Evolutionary conservation across 2,888 invertebrate species (phyloP), one percentile per base, ranked within the genome.

Genomic region (Strigamia transsilvanica): DNA sequence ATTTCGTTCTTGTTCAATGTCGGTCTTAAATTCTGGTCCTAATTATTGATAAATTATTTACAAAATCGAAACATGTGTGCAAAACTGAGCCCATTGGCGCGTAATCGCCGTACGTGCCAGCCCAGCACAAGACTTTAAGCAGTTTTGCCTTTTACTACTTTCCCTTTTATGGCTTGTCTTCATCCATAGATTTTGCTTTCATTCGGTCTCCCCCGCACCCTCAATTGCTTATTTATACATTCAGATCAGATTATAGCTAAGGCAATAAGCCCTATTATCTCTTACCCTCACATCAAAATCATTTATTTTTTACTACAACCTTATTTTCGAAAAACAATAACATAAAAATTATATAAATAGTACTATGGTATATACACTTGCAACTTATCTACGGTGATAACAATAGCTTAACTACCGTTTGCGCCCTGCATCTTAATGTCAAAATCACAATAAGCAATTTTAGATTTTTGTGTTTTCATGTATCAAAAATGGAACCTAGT

Each of bases 191-290:
- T 56, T 56, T 56, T 18, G 6, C 56, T 56, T 56, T 56, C 56
- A 56, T 56, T n/a, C 18, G 56, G 56, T 56, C 18, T 21, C 56
- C 6, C 18, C 56, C 56, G 1, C 9, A 18, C 56, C 18, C 18
- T n/a, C 18, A 56, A 56, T 56, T 18, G 18, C 18, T 56, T n/a
- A 56, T 56, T 56, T n/a, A 56, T 56, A 18, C 21, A 56, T 9
- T 56, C 56, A 18, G 21, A 56, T 56, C 56, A 21, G 56, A 56
- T 56, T 56, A 18, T 18, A 56, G 56, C 56, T 56, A 18, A 56
- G 21, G 56, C n/a, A 51, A 51, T 51, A 51, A 51, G 51, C n/a
- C 56, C n/a, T n/a, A n/a, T 56, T 56, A 56, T 56, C 18, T 56
- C 7, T 7, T 18, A 56, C 18, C 18, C 56, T 56, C 18, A 56